Conservation (phyloP, 2,113 vertebrate species). For the Cettia cetti region DNA sequence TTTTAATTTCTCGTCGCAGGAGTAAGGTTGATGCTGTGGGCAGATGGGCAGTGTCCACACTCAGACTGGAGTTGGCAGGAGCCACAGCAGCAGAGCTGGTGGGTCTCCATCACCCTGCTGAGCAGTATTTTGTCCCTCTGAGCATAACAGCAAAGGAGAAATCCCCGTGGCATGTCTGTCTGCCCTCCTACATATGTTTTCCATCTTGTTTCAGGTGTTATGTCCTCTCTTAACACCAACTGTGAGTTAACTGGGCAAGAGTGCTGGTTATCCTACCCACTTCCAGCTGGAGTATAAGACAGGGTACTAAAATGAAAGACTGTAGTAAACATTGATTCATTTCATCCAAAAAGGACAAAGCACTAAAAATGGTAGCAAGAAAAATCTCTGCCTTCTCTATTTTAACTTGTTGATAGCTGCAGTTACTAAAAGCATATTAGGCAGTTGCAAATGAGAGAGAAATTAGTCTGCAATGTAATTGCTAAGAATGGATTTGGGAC, state of each 20-base stretch:
- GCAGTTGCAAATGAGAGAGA: neutral
- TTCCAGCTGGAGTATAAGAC: constrained; percentile 10
- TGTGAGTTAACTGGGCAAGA: neutral
- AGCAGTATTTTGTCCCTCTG: neutral
- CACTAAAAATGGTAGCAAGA: neutral
- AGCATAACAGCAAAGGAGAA: neutral
- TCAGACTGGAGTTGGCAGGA: neutral
- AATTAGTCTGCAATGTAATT: neutral
- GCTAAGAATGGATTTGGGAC: neutral
- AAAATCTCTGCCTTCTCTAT: neutral
- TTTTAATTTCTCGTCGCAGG: neutral
- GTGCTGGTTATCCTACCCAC: neutral
- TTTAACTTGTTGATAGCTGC: neutral
- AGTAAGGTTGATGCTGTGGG: neutral
- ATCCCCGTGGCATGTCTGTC: neutral
- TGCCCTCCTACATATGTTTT: neutral
- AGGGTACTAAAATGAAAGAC: neutral
- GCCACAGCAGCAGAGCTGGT: neutral
- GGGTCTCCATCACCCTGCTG: neutral
- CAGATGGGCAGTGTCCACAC: neutral
- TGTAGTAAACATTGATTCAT: constrained; percentile 28
- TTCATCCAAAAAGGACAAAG: constrained; percentile 7
- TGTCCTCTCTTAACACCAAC: neutral
- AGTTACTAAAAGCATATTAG: neutral
- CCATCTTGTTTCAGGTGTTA: neutral